These are phyloP conservation scores for Ptilonorhynchus violaceus DNA, from an alignment of 2,113 vertebrate genomes.

Conservation along the genomic window DNA sequence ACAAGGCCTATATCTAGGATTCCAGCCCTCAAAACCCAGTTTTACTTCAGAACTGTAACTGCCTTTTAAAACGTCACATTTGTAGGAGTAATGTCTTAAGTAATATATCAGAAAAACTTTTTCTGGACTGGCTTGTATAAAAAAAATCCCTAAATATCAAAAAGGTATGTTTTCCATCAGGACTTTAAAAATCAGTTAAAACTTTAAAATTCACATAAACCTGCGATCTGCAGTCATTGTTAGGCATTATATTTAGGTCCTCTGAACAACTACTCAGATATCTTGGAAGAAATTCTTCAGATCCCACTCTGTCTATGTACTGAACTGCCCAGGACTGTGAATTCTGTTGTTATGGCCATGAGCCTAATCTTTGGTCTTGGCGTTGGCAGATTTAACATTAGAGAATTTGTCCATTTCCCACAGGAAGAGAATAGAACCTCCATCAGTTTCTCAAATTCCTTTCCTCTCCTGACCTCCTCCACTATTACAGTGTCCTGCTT, in stretches of 20 bases:
- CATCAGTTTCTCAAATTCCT: background rate
- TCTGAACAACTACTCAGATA: background rate
- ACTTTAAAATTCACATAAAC: too few species aligned
- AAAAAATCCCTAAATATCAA: background rate
- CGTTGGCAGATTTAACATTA: background rate
- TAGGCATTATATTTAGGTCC: background rate
- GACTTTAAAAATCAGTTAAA: background rate
- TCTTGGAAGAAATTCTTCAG: background rate
- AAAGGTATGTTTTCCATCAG: accelerated
- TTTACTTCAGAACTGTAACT: background rate
- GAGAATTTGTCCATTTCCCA: background rate
- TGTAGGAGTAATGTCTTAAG: background rate
- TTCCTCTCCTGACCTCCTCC: background rate
- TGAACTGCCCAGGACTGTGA: background rate
- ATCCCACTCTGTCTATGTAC: background rate
- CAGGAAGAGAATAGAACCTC: background rate
- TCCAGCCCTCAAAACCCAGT: background rate
- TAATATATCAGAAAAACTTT: background rate
- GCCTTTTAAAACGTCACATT: background rate
- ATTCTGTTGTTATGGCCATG: background rate
- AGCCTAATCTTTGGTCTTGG: background rate
- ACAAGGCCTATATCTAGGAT: background rate
- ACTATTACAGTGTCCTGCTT: background rate
- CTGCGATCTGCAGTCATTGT: background rate
- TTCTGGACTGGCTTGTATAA: background rate